Conservation (phyloP, 2,113 vertebrate genomes). For the Quiscalus mexicanus region DNA sequence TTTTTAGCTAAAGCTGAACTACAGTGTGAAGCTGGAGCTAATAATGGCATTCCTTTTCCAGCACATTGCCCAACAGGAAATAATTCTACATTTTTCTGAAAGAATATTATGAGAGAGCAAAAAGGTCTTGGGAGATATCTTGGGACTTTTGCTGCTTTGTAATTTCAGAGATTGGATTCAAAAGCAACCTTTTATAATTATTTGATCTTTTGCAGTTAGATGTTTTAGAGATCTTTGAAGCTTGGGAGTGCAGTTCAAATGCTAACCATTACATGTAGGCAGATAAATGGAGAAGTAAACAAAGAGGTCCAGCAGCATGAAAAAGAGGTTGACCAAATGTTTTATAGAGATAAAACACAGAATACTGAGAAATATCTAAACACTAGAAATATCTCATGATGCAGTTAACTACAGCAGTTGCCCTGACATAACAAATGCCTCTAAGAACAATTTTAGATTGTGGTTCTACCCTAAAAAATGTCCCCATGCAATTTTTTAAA, state of each 20-base stretch:
- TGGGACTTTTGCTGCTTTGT: background rate
- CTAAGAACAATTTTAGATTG: background rate
- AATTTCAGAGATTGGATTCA: background rate
- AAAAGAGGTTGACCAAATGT: background rate
- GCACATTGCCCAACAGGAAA: conserved; percentile 24
- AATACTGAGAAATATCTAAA: background rate
- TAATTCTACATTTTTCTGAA: background rate
- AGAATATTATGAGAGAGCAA: background rate
- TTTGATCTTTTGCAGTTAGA: background rate
- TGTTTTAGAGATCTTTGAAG: background rate
- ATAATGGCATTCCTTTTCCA: conserved; percentile 12
- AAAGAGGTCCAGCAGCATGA: background rate
- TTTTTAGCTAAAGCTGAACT: background rate
- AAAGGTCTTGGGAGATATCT: background rate
- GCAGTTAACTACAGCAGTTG: background rate
- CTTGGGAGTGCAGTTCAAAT: background rate
- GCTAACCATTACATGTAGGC: background rate
- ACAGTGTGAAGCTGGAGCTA: background rate
- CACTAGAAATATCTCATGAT: background rate
- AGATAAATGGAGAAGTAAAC: background rate
- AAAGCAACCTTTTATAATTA: background rate
- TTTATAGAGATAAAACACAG: background rate
- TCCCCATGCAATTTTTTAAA: background rate
- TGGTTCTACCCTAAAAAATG: background rate
- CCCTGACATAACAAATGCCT: background rate